Conservation (phyloP, 2,888 invertebrate species). For the Deilephila porcellus region DNA sequence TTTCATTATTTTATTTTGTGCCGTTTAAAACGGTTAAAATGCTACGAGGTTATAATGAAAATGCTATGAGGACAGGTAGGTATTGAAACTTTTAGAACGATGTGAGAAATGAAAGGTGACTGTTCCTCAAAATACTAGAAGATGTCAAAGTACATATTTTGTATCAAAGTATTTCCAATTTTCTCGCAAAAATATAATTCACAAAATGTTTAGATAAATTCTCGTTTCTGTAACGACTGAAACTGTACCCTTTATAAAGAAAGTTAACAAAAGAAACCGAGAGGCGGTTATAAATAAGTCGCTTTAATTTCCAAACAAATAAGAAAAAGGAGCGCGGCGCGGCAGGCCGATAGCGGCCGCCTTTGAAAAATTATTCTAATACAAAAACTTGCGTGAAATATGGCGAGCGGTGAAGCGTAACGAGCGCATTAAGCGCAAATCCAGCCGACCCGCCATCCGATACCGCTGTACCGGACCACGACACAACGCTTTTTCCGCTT, state of each 20-base stretch:
- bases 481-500: background rate
- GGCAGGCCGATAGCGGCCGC: background rate
- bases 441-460: constrained; percentile 11
- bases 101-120: too few relatives aligned
- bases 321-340: constrained; percentile 8
- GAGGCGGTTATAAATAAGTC: constrained; percentile 9
- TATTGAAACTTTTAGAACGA: background rate
- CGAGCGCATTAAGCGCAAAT: constrained; percentile 10
- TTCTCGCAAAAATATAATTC: background rate
- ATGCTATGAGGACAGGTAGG: background rate
- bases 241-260: constrained; percentile 6
- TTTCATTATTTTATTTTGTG: background rate
- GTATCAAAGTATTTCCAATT: background rate
- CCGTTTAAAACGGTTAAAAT: too few relatives aligned
- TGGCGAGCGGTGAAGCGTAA: constrained; percentile 2
- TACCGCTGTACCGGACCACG: background rate
- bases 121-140: too few relatives aligned
- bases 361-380: constrained; percentile 14
- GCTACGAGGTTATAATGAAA: too few relatives aligned
- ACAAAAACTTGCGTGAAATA: constrained; percentile 21
- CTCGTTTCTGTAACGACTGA: background rate
- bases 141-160: background rate
- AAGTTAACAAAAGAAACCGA: constrained; percentile 1
- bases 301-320: constrained; percentile 22
- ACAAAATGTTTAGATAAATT: background rate